Evolutionary conservation across 2,113 vertebrate species (phyloP).

Genomic region (Gymnorhina tibicen): DNA sequence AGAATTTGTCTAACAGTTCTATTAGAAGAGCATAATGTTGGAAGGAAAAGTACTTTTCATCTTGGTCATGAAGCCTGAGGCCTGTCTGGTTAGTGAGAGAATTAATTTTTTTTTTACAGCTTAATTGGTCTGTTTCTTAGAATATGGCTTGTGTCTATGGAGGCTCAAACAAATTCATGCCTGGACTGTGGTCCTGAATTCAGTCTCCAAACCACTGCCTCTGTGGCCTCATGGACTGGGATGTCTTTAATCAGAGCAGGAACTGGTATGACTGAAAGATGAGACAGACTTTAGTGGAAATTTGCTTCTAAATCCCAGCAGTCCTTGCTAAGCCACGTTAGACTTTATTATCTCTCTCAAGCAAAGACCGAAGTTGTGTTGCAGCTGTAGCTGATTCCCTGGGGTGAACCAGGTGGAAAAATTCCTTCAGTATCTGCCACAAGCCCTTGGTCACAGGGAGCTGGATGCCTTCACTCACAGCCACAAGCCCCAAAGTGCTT

Average conservation of each 20-base stretch:
- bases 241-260: not conserved
- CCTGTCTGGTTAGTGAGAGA: not conserved
- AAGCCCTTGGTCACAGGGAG: not conserved
- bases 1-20: not conserved
- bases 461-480: not conserved
- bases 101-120: not conserved
- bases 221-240: not conserved
- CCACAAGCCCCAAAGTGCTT: not conserved
- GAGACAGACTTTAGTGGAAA: not conserved
- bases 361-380: not conserved
- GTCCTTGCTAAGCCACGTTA: not conserved
- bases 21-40: not conserved
- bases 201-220: not conserved
- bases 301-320: not conserved
- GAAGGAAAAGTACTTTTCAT: constrained; percentile 7
- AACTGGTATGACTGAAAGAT: not conserved
- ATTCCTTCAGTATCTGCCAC: not conserved
- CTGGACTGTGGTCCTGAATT: not conserved
- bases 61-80: not conserved
- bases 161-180: not conserved
- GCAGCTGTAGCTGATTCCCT: not conserved
- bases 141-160: not conserved
- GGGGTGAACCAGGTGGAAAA: not conserved
- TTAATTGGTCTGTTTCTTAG: not conserved
- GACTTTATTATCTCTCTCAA: not conserved